phyloP scores from a whole-genome alignment of 2,888 invertebrate genomes.

The Trachelus troglodyta region DNA sequence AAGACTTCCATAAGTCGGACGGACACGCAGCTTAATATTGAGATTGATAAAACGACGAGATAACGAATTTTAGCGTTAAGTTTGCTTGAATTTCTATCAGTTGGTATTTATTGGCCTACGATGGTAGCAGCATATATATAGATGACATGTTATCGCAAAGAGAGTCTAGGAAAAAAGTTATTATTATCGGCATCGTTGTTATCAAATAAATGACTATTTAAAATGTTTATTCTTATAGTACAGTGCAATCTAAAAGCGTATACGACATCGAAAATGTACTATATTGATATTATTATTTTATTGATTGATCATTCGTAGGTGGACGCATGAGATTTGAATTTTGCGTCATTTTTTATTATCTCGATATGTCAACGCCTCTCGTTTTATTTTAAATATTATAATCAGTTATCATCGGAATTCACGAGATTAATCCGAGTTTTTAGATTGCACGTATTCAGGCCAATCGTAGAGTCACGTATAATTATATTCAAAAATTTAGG shows the following conservation, averaged over 20 bases:
- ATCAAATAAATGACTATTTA: constrained; percentile 16
- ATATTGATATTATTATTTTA: constrained; percentile 19
- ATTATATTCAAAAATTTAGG: constrained; percentile 37
- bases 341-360: constrained; percentile 13
- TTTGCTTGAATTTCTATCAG: constrained; percentile 35
- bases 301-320: constrained; percentile 21
- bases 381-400: not conserved
- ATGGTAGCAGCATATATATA: constrained; percentile 31
- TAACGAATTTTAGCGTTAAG: constrained; percentile 31
- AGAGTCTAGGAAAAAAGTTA: constrained; percentile 27
- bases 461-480: constrained; percentile 18
- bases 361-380: too few relatives aligned
- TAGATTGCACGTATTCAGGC: constrained; percentile 44
- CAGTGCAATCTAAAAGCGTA: constrained; percentile 30
- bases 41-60: constrained; percentile 10
- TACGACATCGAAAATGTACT: not conserved
- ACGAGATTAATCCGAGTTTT: constrained; percentile 12
- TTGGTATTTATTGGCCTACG: constrained; percentile 32
- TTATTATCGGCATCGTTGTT: constrained; percentile 37
- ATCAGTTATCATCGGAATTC: too few relatives aligned
- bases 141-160: constrained; percentile 34
- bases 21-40: not conserved
- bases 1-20: not conserved
- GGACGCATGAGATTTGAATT: constrained; percentile 15
- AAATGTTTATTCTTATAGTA: constrained; percentile 11